Evolutionary conservation across 2,113 vertebrate species (phyloP).

Genomic region (Herpetotheres cachinnans): DNA sequence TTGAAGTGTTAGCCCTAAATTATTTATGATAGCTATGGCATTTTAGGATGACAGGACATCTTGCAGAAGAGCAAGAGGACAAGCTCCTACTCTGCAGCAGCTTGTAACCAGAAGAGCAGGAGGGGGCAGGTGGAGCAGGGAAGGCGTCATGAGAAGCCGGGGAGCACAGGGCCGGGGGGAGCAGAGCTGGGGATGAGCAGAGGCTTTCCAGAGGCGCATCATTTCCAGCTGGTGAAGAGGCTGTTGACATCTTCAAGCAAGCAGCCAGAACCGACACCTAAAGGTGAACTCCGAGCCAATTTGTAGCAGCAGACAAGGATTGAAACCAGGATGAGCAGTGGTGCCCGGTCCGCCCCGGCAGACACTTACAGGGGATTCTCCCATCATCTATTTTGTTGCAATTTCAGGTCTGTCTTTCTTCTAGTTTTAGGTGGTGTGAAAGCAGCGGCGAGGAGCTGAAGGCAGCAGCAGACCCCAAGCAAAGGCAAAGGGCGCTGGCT

Average conservation of each 20-base stretch:
- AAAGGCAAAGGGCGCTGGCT: background rate
- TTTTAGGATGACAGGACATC: background rate
- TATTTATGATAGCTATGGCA: background rate
- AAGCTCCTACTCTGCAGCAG: background rate
- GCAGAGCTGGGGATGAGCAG: background rate
- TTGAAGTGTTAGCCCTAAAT: background rate
- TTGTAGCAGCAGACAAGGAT: background rate
- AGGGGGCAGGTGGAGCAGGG: background rate
- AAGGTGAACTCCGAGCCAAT: background rate
- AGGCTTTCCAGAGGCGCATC: background rate
- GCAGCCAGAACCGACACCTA: background rate
- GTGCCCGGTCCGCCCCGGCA: background rate
- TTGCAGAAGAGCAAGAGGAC: background rate
- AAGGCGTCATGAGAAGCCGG: background rate
- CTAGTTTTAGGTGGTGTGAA: background rate
- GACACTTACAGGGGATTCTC: background rate
- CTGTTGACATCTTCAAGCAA: background rate
- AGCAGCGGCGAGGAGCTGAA: background rate
- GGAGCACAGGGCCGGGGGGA: background rate
- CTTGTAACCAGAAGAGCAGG: background rate
- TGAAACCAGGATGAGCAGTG: background rate
- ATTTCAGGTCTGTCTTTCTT: background rate
- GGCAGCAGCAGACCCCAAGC: background rate
- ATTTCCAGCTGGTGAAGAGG: background rate
- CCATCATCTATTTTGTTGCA: background rate